phyloP scores from a whole-genome alignment of 2,113 vertebrate species.

The Phaetusa simplex region DNA sequence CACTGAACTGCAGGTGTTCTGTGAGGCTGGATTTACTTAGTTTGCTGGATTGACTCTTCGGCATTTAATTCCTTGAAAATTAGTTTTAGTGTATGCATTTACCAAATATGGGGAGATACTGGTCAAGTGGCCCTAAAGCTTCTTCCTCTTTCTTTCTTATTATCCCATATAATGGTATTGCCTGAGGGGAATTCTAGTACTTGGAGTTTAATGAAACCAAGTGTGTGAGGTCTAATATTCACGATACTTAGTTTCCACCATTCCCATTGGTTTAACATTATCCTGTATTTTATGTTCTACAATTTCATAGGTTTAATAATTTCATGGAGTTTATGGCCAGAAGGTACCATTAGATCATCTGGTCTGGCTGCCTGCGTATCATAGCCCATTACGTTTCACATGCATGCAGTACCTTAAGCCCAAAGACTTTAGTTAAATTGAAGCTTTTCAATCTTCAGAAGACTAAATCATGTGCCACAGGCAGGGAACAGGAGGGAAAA shows the following conservation, averaged over 20 bases:
- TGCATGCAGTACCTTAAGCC: neutral
- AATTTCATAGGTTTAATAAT: neutral
- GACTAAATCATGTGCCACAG: neutral
- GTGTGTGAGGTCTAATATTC: neutral
- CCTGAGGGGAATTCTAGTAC: neutral
- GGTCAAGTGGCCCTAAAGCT: conserved; percentile 9
- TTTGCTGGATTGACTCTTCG: neutral
- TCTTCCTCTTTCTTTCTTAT: neutral
- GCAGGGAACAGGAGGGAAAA: neutral
- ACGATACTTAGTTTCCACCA: neutral
- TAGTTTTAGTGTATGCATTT: neutral
- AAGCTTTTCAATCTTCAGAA: neutral
- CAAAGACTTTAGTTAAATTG: neutral
- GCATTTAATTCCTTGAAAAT: conserved; percentile 30
- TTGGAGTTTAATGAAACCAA: neutral
- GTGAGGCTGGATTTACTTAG: neutral
- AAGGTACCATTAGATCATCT: neutral
- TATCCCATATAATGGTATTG: neutral
- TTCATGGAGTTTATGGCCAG: neutral
- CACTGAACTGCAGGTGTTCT: neutral
- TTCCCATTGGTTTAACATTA: neutral
- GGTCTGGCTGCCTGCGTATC: neutral
- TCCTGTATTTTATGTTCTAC: neutral
- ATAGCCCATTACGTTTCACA: neutral
- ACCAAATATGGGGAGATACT: neutral